These are phyloP conservation scores for Brassicogethes aeneus DNA, from an alignment of 2,888 invertebrate genomes.

Conservation along the genomic window DNA sequence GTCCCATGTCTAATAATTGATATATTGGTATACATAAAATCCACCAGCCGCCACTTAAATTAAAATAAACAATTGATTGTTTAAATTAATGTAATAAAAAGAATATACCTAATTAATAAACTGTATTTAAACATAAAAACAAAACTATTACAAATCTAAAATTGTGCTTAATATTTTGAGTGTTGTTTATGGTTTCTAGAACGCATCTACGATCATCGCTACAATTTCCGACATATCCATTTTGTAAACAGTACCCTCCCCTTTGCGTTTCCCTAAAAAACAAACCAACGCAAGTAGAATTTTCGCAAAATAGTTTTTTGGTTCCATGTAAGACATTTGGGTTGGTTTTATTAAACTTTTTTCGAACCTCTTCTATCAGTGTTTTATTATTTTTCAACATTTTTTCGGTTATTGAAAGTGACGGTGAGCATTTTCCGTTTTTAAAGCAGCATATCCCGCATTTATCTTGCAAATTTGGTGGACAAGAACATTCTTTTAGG, in stretches of 20 bases:
- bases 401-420: constrained; percentile 10
- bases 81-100: too few species aligned
- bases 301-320: constrained; percentile 13
- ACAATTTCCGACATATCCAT: constrained; percentile 21
- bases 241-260: constrained; percentile 18
- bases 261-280: constrained; percentile 14
- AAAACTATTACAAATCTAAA: too few species aligned
- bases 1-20: too few species aligned
- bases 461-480: constrained; percentile 13
- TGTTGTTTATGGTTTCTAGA: too few species aligned
- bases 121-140: too few species aligned
- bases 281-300: constrained; percentile 13
- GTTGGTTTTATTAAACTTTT: constrained; percentile 1
- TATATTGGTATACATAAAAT: too few species aligned
- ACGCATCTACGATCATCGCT: background rate
- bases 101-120: too few species aligned
- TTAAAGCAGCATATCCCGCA: constrained; percentile 20
- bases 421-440: constrained; percentile 11
- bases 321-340: constrained; percentile 5
- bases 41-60: too few species aligned
- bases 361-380: constrained; percentile 4
- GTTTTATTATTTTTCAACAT: constrained; percentile 7
- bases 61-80: too few species aligned
- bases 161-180: too few species aligned
- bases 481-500: constrained; percentile 42